Conservation (phyloP, 2,113 vertebrate genomes). For the Varanus komodoensis region DNA sequence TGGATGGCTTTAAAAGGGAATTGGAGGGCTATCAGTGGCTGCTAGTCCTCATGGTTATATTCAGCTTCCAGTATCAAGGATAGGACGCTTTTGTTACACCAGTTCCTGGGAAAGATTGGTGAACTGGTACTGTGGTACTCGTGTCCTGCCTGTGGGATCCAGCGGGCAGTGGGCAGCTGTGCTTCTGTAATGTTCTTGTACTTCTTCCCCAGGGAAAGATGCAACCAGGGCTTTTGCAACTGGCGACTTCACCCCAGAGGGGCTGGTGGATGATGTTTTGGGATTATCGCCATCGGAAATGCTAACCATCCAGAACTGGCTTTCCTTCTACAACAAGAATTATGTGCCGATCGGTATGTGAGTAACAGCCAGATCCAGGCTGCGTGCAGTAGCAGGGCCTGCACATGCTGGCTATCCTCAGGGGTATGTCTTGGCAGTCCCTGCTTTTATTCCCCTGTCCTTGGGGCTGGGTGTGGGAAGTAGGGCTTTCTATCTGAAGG, state of each 20-base stretch:
- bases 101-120: too few species aligned
- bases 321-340: constrained; percentile 86
- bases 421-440: not conserved
- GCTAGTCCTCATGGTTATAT: too few species aligned
- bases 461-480: not conserved
- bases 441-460: not conserved
- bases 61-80: too few species aligned
- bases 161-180: too few species aligned
- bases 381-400: not conserved
- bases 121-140: too few species aligned
- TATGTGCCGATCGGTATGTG: constrained; percentile 85
- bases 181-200: not conserved
- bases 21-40: too few species aligned
- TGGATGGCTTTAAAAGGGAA: too few species aligned
- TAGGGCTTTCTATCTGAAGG: not conserved
- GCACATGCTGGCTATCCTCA: accelerated
- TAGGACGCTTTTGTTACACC: too few species aligned
- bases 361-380: accelerated
- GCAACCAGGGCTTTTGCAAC: constrained; percentile 90
- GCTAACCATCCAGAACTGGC: constrained; percentile 86
- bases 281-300: constrained; percentile 81
- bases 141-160: too few species aligned
- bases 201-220: constrained; percentile 83
- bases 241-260: constrained; percentile 85
- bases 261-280: constrained; percentile 86